These are phyloP conservation scores for Digitonthophagus gazella DNA, from an alignment of 2,888 invertebrate genomes.

Conservation along the genomic window DNA sequence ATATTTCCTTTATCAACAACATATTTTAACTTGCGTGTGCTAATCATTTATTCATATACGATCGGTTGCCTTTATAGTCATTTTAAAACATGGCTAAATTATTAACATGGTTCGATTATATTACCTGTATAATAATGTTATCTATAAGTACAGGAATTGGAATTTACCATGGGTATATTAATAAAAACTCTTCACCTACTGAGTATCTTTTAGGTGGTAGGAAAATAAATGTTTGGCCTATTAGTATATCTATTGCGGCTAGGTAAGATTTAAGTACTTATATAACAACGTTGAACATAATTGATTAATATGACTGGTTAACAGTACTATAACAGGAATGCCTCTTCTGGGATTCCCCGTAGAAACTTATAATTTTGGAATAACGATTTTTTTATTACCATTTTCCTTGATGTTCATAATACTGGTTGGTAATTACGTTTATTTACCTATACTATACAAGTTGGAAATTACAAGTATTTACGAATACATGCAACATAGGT, in stretches of 20 bases:
- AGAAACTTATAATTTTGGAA: slow-evolving; percentile 71
- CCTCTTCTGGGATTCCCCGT: slow-evolving; percentile 72
- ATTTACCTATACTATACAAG: slow-evolving; percentile 66
- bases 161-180: slow-evolving; percentile 54
- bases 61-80: no score
- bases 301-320: background rate
- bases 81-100: slow-evolving; percentile 18
- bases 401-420: slow-evolving; percentile 49
- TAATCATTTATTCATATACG: no score
- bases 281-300: background rate
- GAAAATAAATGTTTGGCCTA: slow-evolving; percentile 65
- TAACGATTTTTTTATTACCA: slow-evolving; percentile 56
- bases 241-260: slow-evolving; percentile 56
- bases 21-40: no score
- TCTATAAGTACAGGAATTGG: slow-evolving; percentile 54
- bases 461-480: slow-evolving; percentile 68
- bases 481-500: slow-evolving; percentile 66
- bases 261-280: slow-evolving; percentile 51
- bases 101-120: slow-evolving; percentile 31
- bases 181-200: slow-evolving; percentile 57
- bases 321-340: slow-evolving; percentile 61
- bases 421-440: slow-evolving; percentile 47
- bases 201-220: slow-evolving; percentile 67
- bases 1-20: no score
- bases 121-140: slow-evolving; percentile 47